A percentile compares a stretch with the other conserved stretches of the same genome.
Conservation (phyloP, 2,113 vertebrate genomes). For the Nerophis lumbriciformis region DNA sequence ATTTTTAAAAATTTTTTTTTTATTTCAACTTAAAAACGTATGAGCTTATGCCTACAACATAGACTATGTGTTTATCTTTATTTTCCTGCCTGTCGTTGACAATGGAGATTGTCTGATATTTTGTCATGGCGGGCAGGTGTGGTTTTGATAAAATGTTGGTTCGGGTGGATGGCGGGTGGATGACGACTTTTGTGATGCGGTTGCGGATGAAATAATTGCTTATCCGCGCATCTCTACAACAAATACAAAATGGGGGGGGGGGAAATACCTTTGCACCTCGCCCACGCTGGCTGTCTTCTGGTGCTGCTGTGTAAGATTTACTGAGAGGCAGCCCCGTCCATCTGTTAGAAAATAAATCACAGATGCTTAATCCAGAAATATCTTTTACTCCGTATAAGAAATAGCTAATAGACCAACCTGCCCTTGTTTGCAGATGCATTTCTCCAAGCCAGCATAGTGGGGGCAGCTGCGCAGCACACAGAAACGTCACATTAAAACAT, state of each 20-base stretch:
- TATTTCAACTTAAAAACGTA: too few species aligned
- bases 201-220: too few species aligned
- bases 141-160: too few species aligned
- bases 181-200: too few species aligned
- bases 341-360: conserved; percentile 22
- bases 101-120: too few species aligned
- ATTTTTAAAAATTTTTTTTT: too few species aligned
- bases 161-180: too few species aligned
- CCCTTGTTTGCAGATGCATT: conserved; percentile 43
- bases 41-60: too few species aligned
- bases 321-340: conserved; percentile 34
- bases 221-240: too few species aligned
- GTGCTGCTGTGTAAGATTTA: conserved; percentile 34
- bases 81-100: too few species aligned
- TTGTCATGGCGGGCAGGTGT: too few species aligned
- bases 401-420: conserved; percentile 48
- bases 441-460: conserved; percentile 59
- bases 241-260: background rate
- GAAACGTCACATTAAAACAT: background rate
- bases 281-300: conserved; percentile 32
- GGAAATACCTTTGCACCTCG: conserved; percentile 41
- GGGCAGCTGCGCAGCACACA: conserved; percentile 44
- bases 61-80: too few species aligned
- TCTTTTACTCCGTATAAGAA: background rate
- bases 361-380: background rate